phyloP scores from a whole-genome alignment of 2,113 vertebrate species.

The Bos taurus region DNA sequence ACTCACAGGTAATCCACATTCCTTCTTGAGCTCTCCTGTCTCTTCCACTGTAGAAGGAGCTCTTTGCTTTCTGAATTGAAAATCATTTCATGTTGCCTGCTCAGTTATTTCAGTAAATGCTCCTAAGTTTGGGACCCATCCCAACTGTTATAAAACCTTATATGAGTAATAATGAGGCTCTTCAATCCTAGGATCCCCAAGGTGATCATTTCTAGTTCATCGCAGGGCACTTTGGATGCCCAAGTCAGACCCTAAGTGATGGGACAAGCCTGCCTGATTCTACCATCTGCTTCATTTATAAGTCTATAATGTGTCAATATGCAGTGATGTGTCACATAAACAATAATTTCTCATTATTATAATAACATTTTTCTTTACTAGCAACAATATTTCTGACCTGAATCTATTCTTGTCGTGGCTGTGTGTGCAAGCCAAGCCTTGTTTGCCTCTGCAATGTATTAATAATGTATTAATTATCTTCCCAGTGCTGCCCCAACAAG shows the following conservation, averaged over 20 bases:
- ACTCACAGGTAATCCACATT: neutral
- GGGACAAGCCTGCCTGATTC: neutral
- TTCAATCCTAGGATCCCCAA: neutral
- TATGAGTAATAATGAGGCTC: neutral
- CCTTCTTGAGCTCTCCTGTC: neutral
- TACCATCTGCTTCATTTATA: neutral
- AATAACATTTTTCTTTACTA: slow-evolving; percentile 51
- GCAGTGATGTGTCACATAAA: neutral
- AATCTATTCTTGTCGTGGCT: slow-evolving; percentile 62
- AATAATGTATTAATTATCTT: slow-evolving; percentile 60
- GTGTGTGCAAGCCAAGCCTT: neutral
- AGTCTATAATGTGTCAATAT: neutral
- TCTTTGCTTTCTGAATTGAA: neutral
- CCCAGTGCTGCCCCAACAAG: slow-evolving; percentile 47
- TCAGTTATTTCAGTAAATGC: neutral
- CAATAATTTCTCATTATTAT: slow-evolving; percentile 29
- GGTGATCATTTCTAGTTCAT: neutral
- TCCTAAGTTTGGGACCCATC: neutral
- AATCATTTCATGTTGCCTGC: neutral
- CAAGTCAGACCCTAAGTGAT: neutral
- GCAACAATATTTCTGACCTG: slow-evolving; percentile 56
- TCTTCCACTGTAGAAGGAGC: neutral
- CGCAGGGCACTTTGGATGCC: neutral
- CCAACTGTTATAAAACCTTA: neutral
- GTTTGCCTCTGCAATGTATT: slow-evolving; percentile 36